Conservation (phyloP, 2,888 invertebrate genomes). For the Frankliniella intonsa region DNA sequence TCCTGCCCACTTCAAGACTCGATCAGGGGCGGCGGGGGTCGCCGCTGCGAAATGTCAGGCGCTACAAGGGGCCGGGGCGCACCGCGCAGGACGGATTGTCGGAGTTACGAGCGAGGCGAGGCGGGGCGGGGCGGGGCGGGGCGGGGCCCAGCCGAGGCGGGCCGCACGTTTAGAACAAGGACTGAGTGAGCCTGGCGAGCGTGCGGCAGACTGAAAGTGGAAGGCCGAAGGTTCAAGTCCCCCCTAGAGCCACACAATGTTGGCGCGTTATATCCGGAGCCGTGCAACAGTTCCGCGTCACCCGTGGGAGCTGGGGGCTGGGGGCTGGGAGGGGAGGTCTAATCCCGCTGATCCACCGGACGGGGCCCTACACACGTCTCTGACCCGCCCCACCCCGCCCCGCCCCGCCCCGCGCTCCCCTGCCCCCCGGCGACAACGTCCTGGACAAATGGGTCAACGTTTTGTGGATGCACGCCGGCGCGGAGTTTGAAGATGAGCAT, state of each 20-base stretch:
- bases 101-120: not conserved
- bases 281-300: slow-evolving; percentile 10
- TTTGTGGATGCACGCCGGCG: too few relatives aligned
- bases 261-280: not conserved
- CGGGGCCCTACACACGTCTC: not conserved
- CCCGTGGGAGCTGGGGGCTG: not conserved
- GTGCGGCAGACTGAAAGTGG: not conserved
- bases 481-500: too few relatives aligned
- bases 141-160: not conserved
- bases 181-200: not conserved
- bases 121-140: not conserved
- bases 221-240: too few relatives aligned
- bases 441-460: too few relatives aligned
- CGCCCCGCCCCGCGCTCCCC: not conserved
- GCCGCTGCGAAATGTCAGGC: slow-evolving; percentile 1
- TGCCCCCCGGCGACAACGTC: not conserved
- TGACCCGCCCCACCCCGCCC: not conserved
- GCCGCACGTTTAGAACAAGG: not conserved
- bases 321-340: not conserved
- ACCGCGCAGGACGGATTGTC: not conserved
- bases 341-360: not conserved
- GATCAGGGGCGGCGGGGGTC: not conserved
- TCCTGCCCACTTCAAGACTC: too few relatives aligned
- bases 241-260: too few relatives aligned
- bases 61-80: not conserved